A percentile compares a stretch with the other conserved stretches of the same genome.
Conservation (phyloP, 1,140 invertebrate genomes). For the Monomorium pharaonis region DNA sequence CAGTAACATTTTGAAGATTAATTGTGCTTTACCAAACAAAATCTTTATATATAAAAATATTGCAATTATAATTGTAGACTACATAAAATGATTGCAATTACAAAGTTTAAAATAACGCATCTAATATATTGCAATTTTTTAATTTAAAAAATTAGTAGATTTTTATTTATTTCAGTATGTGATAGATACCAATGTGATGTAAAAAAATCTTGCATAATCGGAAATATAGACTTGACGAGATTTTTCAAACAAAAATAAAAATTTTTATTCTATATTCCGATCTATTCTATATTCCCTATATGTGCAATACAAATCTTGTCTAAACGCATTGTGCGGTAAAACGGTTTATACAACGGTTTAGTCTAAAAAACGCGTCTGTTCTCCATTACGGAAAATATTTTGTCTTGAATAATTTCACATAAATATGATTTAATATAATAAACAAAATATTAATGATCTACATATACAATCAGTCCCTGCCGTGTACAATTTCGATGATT, state of each 20-base stretch:
- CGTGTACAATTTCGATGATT: slow-evolving; percentile 56
- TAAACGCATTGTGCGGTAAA: slow-evolving; percentile 34
- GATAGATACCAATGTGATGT: not conserved
- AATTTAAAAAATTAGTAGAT: not conserved
- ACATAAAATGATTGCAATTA: not conserved
- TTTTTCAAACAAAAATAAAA: slow-evolving; percentile 37
- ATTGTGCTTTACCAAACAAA: not conserved
- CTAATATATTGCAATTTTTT: not conserved
- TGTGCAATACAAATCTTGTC: slow-evolving; percentile 19
- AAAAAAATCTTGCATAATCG: not conserved
- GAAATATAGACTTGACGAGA: not conserved
- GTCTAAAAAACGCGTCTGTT: not conserved
- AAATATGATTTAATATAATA: slow-evolving; percentile 18
- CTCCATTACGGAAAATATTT: not conserved
- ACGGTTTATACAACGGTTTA: not conserved
- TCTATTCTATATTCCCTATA: slow-evolving; percentile 1
- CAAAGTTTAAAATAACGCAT: not conserved
- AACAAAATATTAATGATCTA: slow-evolving; percentile 63
- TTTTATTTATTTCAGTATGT: not conserved
- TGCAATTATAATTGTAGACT: not conserved
- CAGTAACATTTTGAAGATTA: not conserved
- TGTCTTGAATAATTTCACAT: not conserved
- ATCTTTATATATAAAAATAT: slow-evolving; percentile 6
- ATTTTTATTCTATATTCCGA: slow-evolving; percentile 19
- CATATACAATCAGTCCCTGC: slow-evolving; percentile 60